These are phyloP conservation scores for Oreohelix idahoensis DNA, from an alignment of 1,140 invertebrate genomes.

Conservation along the genomic window DNA sequence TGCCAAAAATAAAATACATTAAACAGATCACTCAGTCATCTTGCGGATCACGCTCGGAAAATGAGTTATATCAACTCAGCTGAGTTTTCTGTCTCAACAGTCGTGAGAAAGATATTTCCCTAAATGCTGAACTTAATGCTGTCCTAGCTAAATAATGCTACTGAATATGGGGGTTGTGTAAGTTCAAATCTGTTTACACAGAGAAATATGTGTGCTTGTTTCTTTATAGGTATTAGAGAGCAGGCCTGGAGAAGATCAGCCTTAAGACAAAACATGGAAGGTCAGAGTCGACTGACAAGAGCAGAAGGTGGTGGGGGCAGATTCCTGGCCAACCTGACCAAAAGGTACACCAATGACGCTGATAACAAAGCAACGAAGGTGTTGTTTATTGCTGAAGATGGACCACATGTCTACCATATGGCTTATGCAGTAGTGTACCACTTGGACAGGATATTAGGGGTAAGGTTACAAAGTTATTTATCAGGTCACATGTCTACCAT, in stretches of 20 bases:
- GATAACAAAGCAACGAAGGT: slow-evolving; percentile 46
- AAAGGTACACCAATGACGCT: slow-evolving; percentile 12
- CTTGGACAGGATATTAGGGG: slow-evolving; percentile 64
- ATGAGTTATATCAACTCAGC: no score
- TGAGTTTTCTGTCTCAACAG: no score
- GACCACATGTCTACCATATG: slow-evolving; percentile 54
- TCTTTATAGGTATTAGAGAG: slow-evolving; percentile 55
- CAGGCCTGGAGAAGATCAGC: slow-evolving; percentile 56
- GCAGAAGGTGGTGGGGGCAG: slow-evolving; percentile 45
- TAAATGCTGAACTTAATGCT: no score
- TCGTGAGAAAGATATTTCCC: no score
- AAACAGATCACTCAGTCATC: no score
- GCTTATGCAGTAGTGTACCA: slow-evolving; percentile 56
- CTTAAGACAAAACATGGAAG: slow-evolving; percentile 41
- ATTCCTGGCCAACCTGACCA: slow-evolving; percentile 51
- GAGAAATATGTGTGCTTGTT: no score
- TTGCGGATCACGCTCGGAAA: no score
- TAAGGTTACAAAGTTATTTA: no score
- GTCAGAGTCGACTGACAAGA: slow-evolving; percentile 36
- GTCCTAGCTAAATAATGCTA: no score
- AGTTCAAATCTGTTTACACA: no score
- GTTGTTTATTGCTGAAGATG: slow-evolving; percentile 57
- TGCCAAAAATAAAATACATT: no score
- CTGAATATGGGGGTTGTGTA: no score
- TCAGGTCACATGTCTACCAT: slow-evolving; percentile 55